Evolutionary conservation across 2,888 invertebrate genomes (phyloP), one percentile per base, ranked within the genome.

Genomic region (Mythimna pallens): DNA sequence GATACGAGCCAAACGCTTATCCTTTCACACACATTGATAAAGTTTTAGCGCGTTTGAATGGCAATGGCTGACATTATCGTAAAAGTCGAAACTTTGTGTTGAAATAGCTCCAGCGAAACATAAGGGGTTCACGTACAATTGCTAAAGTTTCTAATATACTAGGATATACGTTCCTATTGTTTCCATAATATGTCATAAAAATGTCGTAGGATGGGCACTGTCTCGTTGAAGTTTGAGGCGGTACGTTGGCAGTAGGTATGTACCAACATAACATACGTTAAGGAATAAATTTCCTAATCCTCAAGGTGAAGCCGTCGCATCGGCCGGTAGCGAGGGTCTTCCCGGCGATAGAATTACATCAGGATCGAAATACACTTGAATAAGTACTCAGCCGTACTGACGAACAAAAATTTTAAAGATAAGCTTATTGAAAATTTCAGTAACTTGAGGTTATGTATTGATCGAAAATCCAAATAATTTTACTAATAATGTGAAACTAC

Each of bases 1-100:
- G 89, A 91, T 92, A 92, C 91, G 92, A 93, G 90, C 90, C 89
- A 85, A 92, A 93, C 93, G 94, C 93, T 94, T 94, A 95, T 95
- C 95, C 95, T 92, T 93, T 93, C 93, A 92, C 94, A 93, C 94
- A 93, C 95, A 95, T 94, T 95, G 95, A 95, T 95, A 95, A 96
- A 96, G 94, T 96, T 96, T 94, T 92, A 94, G 93, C 95, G 93
- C 92, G 94, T 95, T 94, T 94, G 95, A 95, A 96, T 95, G 95
- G 95, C 95, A 96, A 96, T 94, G 95, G 94, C 95, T 94, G 95
- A 94, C 95, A 96, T 96, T 96, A 96, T 95, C 96, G 96, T 96
- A 95, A 96, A 96, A 95, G 95, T 94, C 91, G 94, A 91, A 95
- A 96, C 94, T 96, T 95, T 94, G 93, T 91, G 94, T 94, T 92